These are phyloP conservation scores for Stichodactyla mertensii DNA, from an alignment of 64 coral and sea anemone genomes.

Conservation along the genomic window DNA sequence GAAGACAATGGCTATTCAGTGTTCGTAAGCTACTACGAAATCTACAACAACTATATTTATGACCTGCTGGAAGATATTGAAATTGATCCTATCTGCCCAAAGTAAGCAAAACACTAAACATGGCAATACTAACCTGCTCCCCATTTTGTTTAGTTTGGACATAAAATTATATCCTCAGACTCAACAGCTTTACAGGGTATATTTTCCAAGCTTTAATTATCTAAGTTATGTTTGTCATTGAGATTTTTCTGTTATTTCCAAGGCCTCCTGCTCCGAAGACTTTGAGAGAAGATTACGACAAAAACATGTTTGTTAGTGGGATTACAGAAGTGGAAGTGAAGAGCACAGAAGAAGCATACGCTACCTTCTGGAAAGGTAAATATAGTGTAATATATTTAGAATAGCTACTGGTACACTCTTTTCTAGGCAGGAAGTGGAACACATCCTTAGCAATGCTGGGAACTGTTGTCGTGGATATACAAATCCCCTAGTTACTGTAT, in stretches of 20 bases:
- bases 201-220: too few species aligned
- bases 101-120: constrained; percentile 44
- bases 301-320: constrained; percentile 94
- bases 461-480: too few species aligned
- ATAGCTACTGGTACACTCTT: not conserved
- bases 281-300: constrained; percentile 69
- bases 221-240: too few species aligned
- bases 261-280: constrained; percentile 91
- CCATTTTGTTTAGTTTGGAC: not conserved
- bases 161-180: too few species aligned
- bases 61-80: constrained; percentile 89
- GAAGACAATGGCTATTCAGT: constrained; percentile 97
- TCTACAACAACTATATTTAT: constrained; percentile 98
- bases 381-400: not conserved
- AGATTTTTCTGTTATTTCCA: not conserved
- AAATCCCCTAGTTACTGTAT: too few species aligned
- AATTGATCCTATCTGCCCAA: constrained; percentile 87
- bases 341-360: constrained; percentile 90
- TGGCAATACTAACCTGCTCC: not conserved
- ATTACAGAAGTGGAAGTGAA: constrained; percentile 95
- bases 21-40: constrained; percentile 97
- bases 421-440: not conserved
- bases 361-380: constrained; percentile 84
- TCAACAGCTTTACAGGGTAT: too few species aligned
- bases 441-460: not conserved